Percentiles rank a stretch among this genome's conserved stretches.
Evolutionary conservation across 2,888 invertebrate genomes (phyloP).

Genomic region (Dynastes tityus): DNA sequence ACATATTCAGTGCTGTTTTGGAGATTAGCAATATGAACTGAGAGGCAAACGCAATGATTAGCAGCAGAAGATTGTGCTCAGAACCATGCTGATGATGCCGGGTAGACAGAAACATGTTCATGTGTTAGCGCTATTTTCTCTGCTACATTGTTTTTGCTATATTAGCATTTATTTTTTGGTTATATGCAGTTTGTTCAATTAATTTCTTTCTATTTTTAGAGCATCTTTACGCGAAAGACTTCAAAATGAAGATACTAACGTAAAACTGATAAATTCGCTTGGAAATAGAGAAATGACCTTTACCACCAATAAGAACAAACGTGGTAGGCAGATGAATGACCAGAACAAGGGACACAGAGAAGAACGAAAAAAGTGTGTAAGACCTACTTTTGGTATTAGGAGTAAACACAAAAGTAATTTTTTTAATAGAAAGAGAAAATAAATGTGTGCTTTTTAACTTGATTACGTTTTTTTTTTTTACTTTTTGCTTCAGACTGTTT

Average conservation of each 20-base stretch:
- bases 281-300: constrained; percentile 90
- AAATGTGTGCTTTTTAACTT: constrained; percentile 6
- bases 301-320: constrained; percentile 75
- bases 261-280: constrained; percentile 74
- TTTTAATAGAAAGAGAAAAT: constrained; percentile 54
- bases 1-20: too few species aligned
- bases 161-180: too few species aligned
- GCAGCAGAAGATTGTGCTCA: too few species aligned
- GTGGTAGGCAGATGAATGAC: constrained; percentile 74
- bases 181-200: too few species aligned
- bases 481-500: too few species aligned
- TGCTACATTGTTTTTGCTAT: too few species aligned
- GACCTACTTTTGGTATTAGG: constrained; percentile 67
- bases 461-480: neutral
- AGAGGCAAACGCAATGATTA: too few species aligned
- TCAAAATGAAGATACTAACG: constrained; percentile 73
- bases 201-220: constrained; percentile 70
- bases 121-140: too few species aligned
- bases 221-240: constrained; percentile 83
- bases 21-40: too few species aligned
- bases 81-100: too few species aligned
- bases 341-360: constrained; percentile 79
- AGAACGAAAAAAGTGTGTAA: constrained; percentile 79
- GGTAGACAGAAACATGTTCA: too few species aligned
- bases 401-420: constrained; percentile 56